Evolutionary conservation across 2,113 vertebrate species (phyloP).

Genomic region (Neotragus moschatus): DNA sequence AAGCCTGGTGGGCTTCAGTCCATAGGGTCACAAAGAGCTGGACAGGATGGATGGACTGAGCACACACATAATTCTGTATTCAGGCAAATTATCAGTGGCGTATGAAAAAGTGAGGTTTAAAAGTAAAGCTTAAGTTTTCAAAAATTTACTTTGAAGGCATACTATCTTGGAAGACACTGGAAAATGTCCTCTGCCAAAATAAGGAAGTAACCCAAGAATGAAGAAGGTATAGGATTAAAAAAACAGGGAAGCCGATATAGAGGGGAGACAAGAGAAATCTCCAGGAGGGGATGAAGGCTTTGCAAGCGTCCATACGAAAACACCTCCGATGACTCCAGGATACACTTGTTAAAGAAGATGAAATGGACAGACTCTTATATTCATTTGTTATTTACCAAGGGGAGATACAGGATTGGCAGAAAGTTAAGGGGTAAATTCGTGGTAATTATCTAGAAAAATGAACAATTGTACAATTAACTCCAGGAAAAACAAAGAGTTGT

Average conservation of each 20-base stretch:
- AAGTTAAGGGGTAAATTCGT: not conserved
- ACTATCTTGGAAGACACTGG: not conserved
- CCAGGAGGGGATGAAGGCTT: not conserved
- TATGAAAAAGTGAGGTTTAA: not conserved
- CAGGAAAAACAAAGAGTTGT: not conserved
- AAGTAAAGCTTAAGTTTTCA: not conserved
- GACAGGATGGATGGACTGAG: not conserved
- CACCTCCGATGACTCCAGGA: not conserved
- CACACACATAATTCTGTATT: not conserved
- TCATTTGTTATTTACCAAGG: not conserved
- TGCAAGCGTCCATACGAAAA: not conserved
- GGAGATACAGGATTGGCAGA: not conserved
- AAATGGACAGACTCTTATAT: not conserved
- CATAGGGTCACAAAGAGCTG: not conserved
- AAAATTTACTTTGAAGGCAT: not conserved
- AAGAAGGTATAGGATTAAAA: not conserved
- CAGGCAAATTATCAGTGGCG: not conserved
- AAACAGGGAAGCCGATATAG: not conserved
- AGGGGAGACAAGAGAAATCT: not conserved
- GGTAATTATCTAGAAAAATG: not conserved
- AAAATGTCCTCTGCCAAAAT: not conserved
- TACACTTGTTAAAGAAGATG: not conserved
- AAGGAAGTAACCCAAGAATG: not conserved
- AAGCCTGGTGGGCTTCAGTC: not conserved
- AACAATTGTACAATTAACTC: not conserved